Evolutionary conservation across 2,113 vertebrate species (phyloP).

Genomic region (Macrotis lagotis): DNA sequence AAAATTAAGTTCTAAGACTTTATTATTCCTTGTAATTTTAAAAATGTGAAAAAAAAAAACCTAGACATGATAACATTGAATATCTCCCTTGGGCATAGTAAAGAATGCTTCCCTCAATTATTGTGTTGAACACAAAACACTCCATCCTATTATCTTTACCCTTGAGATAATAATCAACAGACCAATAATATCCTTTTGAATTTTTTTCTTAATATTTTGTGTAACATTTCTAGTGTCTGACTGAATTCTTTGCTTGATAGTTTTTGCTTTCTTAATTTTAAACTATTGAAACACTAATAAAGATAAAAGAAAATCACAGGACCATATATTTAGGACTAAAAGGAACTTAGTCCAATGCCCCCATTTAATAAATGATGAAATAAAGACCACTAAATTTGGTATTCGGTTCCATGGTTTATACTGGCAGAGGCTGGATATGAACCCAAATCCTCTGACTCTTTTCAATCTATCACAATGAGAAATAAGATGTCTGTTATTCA

Average conservation of each 20-base stretch:
- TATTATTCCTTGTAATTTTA: not conserved
- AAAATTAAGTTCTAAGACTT: not conserved
- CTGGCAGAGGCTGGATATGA: not conserved
- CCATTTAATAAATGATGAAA: not conserved
- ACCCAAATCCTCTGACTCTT: not conserved
- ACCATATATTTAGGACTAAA: not conserved
- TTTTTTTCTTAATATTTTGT: constrained; percentile 16
- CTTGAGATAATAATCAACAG: not conserved
- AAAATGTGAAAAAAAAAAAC: not conserved
- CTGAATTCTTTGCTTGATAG: not conserved
- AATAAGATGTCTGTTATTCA: not conserved
- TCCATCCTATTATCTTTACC: not conserved
- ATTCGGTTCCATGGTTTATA: not conserved
- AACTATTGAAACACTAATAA: not conserved
- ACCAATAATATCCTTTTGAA: not conserved
- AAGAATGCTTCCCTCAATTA: not conserved
- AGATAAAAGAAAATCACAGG: not conserved
- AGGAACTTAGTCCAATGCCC: not conserved
- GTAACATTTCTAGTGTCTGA: not conserved
- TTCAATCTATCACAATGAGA: not conserved
- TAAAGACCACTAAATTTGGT: not conserved
- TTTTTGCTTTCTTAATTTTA: constrained; percentile 18
- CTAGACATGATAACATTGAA: not conserved
- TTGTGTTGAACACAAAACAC: constrained; percentile 9
- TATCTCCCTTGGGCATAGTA: not conserved